These are phyloP conservation scores for Takifugu ocellatus DNA, from an alignment of 2,797 vertebrate genomes.

Conservation along the genomic window DNA sequence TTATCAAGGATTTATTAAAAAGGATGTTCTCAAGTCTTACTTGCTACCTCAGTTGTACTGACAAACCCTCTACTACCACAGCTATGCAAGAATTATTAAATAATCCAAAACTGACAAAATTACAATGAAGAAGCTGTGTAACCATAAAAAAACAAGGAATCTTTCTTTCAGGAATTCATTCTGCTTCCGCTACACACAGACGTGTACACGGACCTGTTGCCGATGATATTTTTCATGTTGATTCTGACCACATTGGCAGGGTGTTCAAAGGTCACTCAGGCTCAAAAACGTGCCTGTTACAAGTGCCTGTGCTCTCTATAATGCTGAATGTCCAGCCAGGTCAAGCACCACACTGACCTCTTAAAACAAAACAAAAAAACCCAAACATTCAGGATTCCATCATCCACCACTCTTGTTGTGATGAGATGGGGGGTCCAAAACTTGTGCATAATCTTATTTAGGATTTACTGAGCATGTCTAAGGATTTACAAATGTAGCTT, in stretches of 20 bases:
- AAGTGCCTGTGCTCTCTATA: conserved; percentile 41
- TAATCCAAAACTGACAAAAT: no score
- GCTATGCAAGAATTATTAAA: no score
- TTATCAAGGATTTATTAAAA: conserved; percentile 4
- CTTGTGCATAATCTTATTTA: conserved; percentile 9
- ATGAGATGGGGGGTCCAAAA: background rate
- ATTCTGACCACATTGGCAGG: conserved; percentile 33
- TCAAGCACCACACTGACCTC: conserved; percentile 68
- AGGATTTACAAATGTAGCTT: conserved; percentile 43
- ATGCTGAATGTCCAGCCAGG: conserved; percentile 48
- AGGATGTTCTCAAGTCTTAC: background rate
- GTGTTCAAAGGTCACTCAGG: conserved; percentile 40
- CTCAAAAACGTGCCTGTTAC: conserved; percentile 42
- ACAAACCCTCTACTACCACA: background rate
- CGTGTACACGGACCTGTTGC: conserved; percentile 11
- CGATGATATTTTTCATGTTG: conserved; percentile 42
- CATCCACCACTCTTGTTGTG: conserved; percentile 16
- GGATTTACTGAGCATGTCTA: conserved; percentile 16
- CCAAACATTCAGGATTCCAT: conserved; percentile 36
- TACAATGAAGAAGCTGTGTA: no score
- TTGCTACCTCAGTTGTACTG: background rate
- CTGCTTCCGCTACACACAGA: background rate
- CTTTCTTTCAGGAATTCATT: background rate
- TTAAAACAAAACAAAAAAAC: conserved; percentile 25
- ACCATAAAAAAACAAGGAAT: no score